These are phyloP conservation scores for Tillus elongatus DNA, from an alignment of 2,888 invertebrate genomes.

Conservation along the genomic window DNA sequence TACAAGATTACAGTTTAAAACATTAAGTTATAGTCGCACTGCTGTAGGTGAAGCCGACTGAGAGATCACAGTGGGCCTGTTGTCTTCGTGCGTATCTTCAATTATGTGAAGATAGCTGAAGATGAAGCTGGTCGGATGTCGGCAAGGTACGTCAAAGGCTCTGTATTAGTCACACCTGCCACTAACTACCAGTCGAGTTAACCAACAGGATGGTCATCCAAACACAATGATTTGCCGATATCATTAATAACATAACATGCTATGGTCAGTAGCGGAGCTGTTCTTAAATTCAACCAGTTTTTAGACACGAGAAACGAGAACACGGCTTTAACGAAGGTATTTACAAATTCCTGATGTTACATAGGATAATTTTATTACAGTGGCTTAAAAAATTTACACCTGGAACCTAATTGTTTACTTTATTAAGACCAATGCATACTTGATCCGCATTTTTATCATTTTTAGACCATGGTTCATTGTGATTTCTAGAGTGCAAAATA, in stretches of 20 bases:
- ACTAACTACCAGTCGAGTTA: slow-evolving; percentile 33
- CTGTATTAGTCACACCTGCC: slow-evolving; percentile 44
- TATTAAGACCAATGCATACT: no score
- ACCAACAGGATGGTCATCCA: slow-evolving; percentile 31
- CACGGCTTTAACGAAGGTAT: no score
- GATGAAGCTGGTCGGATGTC: slow-evolving; percentile 32
- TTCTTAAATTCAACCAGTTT: no score
- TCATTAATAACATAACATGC: slow-evolving; percentile 35
- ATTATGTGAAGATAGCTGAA: slow-evolving; percentile 3
- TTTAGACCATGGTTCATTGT: no score
- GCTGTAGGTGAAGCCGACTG: slow-evolving; percentile 38
- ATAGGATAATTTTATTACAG: no score
- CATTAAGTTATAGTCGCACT: slow-evolving; percentile 37
- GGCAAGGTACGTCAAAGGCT: slow-evolving; percentile 36
- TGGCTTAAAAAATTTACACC: no score
- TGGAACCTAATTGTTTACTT: no score
- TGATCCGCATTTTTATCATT: no score
- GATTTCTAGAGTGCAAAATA: no score
- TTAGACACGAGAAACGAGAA: no score
- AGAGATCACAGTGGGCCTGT: slow-evolving; percentile 25
- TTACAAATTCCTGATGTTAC: no score
- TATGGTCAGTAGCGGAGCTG: no score
- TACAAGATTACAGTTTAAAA: slow-evolving; percentile 38
- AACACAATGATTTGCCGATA: slow-evolving; percentile 41
- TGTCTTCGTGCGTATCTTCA: slow-evolving; percentile 3